Evolutionary conservation across 2,797 vertebrate species (phyloP).

Genomic region (Poecile montanus): DNA sequence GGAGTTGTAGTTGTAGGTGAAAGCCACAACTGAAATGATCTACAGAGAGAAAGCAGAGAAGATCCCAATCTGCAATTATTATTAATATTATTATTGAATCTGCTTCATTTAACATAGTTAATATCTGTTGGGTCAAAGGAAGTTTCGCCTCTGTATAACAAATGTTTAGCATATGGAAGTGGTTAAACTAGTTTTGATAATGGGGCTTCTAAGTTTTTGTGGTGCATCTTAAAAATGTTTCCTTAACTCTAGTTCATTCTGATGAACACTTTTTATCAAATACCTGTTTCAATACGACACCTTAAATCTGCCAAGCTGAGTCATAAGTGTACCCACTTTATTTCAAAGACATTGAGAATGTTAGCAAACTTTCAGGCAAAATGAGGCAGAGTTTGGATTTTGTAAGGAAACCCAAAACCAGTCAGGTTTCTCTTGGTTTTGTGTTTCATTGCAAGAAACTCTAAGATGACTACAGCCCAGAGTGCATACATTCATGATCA

Average conservation of each 20-base stretch:
- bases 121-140: background rate
- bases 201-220: background rate
- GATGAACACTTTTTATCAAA: background rate
- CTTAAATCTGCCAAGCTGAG: constrained; percentile 15
- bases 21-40: background rate
- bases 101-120: background rate
- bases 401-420: constrained; percentile 51
- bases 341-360: constrained; percentile 3
- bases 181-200: background rate
- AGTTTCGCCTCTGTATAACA: background rate
- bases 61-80: background rate
- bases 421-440: constrained; percentile 66
- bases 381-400: constrained; percentile 19
- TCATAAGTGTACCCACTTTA: background rate
- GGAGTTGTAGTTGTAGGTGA: background rate
- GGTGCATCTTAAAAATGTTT: background rate
- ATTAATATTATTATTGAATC: background rate
- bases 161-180: background rate
- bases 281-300: background rate
- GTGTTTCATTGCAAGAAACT: constrained; percentile 53
- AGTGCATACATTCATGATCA: constrained; percentile 16
- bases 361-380: constrained; percentile 32
- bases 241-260: background rate
- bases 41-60: background rate
- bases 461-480: background rate